Conservation (phyloP, 2,888 invertebrate species). For the Leptinotarsa haldemani region DNA sequence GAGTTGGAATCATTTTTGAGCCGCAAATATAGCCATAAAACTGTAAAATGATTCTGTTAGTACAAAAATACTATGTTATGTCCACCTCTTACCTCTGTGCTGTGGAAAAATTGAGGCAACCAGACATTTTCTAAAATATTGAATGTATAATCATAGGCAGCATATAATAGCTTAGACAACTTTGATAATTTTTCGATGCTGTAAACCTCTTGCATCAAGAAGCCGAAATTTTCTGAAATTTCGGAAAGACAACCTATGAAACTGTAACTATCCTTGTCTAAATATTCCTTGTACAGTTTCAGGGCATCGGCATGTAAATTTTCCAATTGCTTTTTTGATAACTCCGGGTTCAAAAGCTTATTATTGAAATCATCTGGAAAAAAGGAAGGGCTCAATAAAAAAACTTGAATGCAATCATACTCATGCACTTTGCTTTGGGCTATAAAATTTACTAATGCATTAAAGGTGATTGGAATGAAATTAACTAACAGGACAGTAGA, state of each 20-base stretch:
- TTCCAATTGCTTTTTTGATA: slow-evolving; percentile 73
- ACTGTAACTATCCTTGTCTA: slow-evolving; percentile 72
- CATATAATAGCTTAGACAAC: slow-evolving; percentile 81
- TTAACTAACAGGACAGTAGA: no score
- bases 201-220: slow-evolving; percentile 70
- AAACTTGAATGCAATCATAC: no score
- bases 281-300: slow-evolving; percentile 77
- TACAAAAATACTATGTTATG: slow-evolving; percentile 23
- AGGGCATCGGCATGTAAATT: slow-evolving; percentile 75
- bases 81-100: slow-evolving; percentile 74
- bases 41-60: slow-evolving; percentile 67
- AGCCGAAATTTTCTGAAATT: slow-evolving; percentile 70
- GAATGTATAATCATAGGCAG: slow-evolving; percentile 84
- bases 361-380: slow-evolving; percentile 83
- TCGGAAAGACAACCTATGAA: slow-evolving; percentile 71
- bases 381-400: not conserved
- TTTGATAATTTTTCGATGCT: slow-evolving; percentile 75
- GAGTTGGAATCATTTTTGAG: slow-evolving; percentile 70
- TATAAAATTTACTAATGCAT: no score
- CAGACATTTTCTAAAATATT: slow-evolving; percentile 78
- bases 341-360: slow-evolving; percentile 81
- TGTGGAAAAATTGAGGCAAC: slow-evolving; percentile 83
- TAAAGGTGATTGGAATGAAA: no score
- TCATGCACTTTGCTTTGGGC: no score
- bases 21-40: slow-evolving; percentile 80